These are phyloP conservation scores for Caracal caracal DNA, from an alignment of 2,113 vertebrate species.

Conservation along the genomic window DNA sequence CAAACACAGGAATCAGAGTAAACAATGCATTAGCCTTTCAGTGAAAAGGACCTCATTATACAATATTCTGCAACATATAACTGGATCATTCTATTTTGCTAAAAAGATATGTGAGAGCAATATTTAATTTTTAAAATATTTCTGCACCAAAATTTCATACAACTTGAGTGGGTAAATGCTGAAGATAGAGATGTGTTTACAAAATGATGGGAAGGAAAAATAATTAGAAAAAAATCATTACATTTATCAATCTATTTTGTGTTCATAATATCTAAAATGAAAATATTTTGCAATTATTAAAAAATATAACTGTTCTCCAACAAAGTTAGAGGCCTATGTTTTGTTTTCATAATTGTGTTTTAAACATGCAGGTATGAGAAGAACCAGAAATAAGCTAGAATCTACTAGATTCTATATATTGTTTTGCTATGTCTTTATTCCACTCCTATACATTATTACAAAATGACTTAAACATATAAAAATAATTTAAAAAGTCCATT, in stretches of 20 bases:
- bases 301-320: neutral
- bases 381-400: neutral
- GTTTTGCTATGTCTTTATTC: neutral
- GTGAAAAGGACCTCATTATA: neutral
- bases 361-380: neutral
- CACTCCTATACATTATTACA: neutral
- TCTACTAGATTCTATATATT: no score
- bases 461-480: conserved; percentile 2
- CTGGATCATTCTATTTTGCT: neutral
- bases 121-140: neutral
- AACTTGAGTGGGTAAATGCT: neutral
- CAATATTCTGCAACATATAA: neutral
- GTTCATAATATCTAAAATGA: neutral
- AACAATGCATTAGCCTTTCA: neutral
- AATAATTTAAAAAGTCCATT: neutral
- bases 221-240: neutral
- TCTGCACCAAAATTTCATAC: neutral
- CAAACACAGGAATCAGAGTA: neutral
- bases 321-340: neutral
- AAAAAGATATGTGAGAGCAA: neutral
- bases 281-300: neutral
- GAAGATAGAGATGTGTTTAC: neutral
- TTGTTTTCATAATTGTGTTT: neutral
- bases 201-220: neutral
- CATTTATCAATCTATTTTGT: neutral